Percentiles rank a stretch among this genome's conserved stretches.
Evolutionary conservation across 2,888 invertebrate species (phyloP).

Genomic region (Sepioteuthis lessoniana): DNA sequence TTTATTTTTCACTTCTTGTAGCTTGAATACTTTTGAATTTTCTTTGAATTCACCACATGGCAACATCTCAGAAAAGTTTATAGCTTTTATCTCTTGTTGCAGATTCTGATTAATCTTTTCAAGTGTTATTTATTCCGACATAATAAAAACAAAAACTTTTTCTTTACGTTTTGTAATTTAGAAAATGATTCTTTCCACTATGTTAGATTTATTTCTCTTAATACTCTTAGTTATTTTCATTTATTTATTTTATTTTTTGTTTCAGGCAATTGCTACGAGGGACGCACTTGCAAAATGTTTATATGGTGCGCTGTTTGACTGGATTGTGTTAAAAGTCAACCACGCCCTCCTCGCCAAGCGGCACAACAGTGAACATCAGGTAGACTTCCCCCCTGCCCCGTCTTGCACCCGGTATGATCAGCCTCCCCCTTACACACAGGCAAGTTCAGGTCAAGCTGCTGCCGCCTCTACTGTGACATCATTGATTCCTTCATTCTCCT

Average conservation of each 20-base stretch:
- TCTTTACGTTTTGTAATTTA: too few species aligned
- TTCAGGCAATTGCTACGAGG: conserved; percentile 76
- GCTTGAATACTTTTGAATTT: too few species aligned
- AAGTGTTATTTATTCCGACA: background rate
- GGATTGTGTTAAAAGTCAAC: conserved; percentile 97
- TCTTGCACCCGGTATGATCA: conserved; percentile 48
- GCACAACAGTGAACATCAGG: conserved; percentile 85
- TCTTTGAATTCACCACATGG: too few species aligned
- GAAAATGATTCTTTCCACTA: background rate
- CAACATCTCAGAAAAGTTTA: too few species aligned
- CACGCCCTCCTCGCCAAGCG: conserved; percentile 93
- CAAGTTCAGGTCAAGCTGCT: conserved; percentile 40
- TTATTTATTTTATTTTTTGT: conserved; percentile 1
- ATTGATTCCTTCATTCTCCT: background rate
- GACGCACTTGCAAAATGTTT: conserved; percentile 98
- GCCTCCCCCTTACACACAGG: conserved; percentile 48
- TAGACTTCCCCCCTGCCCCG: conserved; percentile 55
- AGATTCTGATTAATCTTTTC: too few species aligned
- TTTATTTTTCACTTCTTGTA: too few species aligned
- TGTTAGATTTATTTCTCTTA: background rate
- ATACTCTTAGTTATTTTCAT: background rate
- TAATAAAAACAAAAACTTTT: background rate
- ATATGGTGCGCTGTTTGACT: conserved; percentile 96
- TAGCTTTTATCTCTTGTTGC: too few species aligned
- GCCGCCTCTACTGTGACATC: background rate